Evolutionary conservation across 2,888 invertebrate genomes (phyloP), one percentile per base, ranked within the genome.

Genomic region (Agriopis marginaria): DNA sequence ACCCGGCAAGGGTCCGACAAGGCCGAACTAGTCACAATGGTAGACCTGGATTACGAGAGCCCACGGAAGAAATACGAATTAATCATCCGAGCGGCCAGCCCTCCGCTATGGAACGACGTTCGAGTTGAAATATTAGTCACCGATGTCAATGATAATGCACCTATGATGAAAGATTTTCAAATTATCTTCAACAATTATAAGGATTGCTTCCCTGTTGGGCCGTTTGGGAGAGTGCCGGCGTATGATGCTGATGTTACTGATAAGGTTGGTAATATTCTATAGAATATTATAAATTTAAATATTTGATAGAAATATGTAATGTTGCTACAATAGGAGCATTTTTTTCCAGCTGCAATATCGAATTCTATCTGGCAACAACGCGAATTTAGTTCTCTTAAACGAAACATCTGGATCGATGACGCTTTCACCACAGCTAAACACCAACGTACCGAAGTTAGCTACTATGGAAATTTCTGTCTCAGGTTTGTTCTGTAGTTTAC

Each of bases 41-140:
- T 97, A 0, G 98, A 99, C 82, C 89, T 99, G 49, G 99, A 99
- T 91, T 99, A 99, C 86, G 99, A 99, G 87, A 98, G 98, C n/a
- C 95, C 97, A 0, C 96, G 97, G 72, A 99, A 99, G 87, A 96
- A 96, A 71, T 99, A 97, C 86, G 97, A 98, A 85, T 91, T 99
- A 4, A 95, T 98, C 32, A 96, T 99, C 6, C 94, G 99, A 65
- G 99, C 99, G 0, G 97, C 98, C 0, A 98, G 98, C 75, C 97
- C 97, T 0, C 98, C 98, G 0, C 88, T 99, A 7, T 95, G 99
- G 82, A 98, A 97, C 74, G 98, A 99, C 86, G 98, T 97, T 1
- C 96, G 97, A 78, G 97, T 99, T 0, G 97, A 98, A 84, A 96
- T 99, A 47, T 90, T 98, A 7, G 98, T 99, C 0, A 98, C 98